Base-by-base conservation (phyloP, 64 coral and sea anemone genomes). In the Pachyseris speciosa region DNA sequence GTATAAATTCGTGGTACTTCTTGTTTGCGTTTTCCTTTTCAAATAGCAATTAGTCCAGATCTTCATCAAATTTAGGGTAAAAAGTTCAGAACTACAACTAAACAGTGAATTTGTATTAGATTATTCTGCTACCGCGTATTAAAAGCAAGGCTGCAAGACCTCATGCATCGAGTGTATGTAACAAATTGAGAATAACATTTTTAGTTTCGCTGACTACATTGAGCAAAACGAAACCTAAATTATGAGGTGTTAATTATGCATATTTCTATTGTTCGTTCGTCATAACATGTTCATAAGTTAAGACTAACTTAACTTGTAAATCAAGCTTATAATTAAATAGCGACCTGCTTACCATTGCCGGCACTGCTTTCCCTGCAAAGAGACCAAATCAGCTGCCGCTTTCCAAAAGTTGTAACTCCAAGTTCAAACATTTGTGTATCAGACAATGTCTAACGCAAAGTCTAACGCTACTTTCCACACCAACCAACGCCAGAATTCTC, bases 351-450 rank as follows among this genome's bases (percentile, higher is more conserved):
- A 55, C 51, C 13, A 2, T 55, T 55, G 51, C 51, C 51, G 51
- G 51, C 15, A 55, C 51, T 55, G 51, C 51, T 55, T 55, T 55
- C 51, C 9, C 51, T 55, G 51, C 51, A 55, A 19, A 55, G 51
- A 19, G 51, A 55, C 51, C 51, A 19, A 17, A 55, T 17, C 51
- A 55, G 51, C 51, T 55, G 51, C 13, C 48, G 49, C 48, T 80
- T 80, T 32, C 76, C 49, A 27, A 80, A 57, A 31, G 84, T 72
- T 44, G 84, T 87, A 3, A 87, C 24, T 48, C 67, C 84, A 2
- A 87, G 65, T 20, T 87, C 41, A 43, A 87, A n/a, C 15, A 87
- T 41, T 32, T 58, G 84, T 17, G 63, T 30, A 70, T 87, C 84
- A 30, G 67, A 87, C 24, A 72, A 17, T 41, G 80, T 84, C 17